Evolutionary conservation across 2,888 invertebrate species (phyloP), one percentile per base, ranked within the genome.

Genomic region (Carcina quercana): DNA sequence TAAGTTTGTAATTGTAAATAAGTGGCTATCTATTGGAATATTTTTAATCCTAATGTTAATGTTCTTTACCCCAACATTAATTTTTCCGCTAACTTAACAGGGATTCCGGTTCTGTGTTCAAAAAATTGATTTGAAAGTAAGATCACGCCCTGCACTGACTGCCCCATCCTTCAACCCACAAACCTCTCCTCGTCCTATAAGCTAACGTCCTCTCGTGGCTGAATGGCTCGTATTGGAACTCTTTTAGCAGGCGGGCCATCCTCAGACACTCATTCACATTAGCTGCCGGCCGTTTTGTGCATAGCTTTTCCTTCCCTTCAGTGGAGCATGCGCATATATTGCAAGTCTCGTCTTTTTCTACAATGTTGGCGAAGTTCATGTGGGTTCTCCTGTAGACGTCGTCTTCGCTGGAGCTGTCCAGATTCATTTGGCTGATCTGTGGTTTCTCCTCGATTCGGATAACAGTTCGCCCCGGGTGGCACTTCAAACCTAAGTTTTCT

Each of bases 191-290:
- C 0, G 75, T 64, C 43, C 66, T 47, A 32, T 42, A 49, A 24
- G 33, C 24, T 20, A 37, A 8, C 28, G 19, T 24, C 30, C 35
- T 32, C 40, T 43, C 25, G 38, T 32, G 11, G 35, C 40, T 15
- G 15, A 27, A 25, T 26, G 30, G 12, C 2, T n/a, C 25, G 8
- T 26, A 5, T 5, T 25, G 13, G n/a, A 54, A 54, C 1, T 50
- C 32, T 0, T 59, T 43, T 22, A 38, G 52, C 1, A 66, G 6
- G 1, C 25, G 30, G 0, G 47, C 46, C 44, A 75, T 45, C 28
- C 59, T 39, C 2, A 80, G 36, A 29, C 82, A 83, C 40, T 82
- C 82, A 28, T 82, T 80, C 0, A 75, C 47, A 27, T 65, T 75
- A 19, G 43, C 57, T 0, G 74, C 71, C 2, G 76, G 69, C 48